Base-by-base conservation (phyloP, 2,888 invertebrate genomes). In the Hyalella azteca region DNA sequence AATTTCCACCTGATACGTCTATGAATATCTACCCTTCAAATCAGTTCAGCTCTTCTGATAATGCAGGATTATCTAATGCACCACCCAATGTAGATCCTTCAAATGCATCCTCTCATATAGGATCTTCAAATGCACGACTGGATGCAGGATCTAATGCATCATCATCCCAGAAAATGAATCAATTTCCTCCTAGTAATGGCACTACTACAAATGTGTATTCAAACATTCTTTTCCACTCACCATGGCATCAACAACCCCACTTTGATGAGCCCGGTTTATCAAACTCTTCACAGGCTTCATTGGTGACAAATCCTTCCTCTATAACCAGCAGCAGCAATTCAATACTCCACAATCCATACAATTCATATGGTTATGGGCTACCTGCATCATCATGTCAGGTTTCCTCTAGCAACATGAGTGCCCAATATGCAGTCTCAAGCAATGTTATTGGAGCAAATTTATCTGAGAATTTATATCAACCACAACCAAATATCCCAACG, bases 361-460 rank as follows among this genome's bases (percentile, higher is more conserved):
- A 36, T 66, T 32, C 66, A 22, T 66, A 66, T 66, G 66, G 66
- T n/a, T 66, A 66, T 66, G 66, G 66, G 19, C 66, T 66, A 36
- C 66, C 66, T 29, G 39, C 39, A 36, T 32, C 66, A 36, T 32
- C 39, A 19, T 22, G 36, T 19, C 66, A 66, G n/a, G 11, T 32
- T 66, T 36, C 36, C 7, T 19, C 13, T 32, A 66, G 36, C 29
- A 36, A 32, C 26, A 9, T 36, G 19, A 66, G 66, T 66, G 36
- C 39, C 7, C 39, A 13, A 15, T 66, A 36, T 36, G 32, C 66
- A 54, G 7, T 29, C 22, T 54, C 54, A 11, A 54, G 9, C 26
- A n/a, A 22, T 54, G 54, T 29, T 5, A 26, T 29, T 15, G 26
- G 22, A 7, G 54, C 26, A 54, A 54, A 13, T 54, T n/a, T n/a